A percentile compares a stretch with the other conserved stretches of the same genome.
These are phyloP conservation scores for Theristicus caerulescens DNA, from an alignment of 2,113 vertebrate species.

Conservation along the genomic window DNA sequence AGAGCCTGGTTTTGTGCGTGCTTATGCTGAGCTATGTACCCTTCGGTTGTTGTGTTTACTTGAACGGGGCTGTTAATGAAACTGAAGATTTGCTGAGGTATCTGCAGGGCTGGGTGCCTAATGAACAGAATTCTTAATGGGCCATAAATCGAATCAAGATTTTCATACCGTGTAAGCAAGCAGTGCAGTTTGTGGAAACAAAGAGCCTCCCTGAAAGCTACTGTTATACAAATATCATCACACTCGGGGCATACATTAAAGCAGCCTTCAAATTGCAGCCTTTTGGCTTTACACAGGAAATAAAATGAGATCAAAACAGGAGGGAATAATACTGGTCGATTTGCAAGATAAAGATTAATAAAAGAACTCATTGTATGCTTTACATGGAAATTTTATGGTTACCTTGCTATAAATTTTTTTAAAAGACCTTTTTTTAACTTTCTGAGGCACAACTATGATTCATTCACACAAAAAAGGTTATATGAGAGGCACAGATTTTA, in stretches of 20 bases:
- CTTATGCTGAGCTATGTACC: fast-evolving
- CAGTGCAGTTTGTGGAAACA: background rate
- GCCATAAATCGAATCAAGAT: slow-evolving; percentile 1
- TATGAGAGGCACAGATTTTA: background rate
- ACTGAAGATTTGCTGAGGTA: background rate
- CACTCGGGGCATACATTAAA: background rate
- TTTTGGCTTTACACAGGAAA: slow-evolving; percentile 7
- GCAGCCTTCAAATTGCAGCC: background rate
- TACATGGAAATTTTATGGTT: background rate
- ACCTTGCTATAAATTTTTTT: background rate
- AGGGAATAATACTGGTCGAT: background rate
- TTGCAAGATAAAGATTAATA: slow-evolving; percentile 14
- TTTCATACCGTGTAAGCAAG: background rate
- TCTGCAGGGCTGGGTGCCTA: background rate
- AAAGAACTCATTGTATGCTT: background rate
- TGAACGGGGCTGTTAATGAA: background rate
- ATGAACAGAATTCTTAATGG: background rate
- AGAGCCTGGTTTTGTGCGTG: background rate
- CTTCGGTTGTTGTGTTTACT: background rate
- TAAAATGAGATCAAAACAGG: background rate
- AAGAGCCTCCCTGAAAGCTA: slow-evolving; percentile 1
- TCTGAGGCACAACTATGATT: slow-evolving; percentile 15
- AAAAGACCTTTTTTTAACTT: slow-evolving; percentile 17
- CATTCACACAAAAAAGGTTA: slow-evolving; percentile 45
- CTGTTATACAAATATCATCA: slow-evolving; percentile 21